Evolutionary conservation across 2,888 invertebrate genomes (phyloP).

Genomic region (Sinohyriopsis cumingii): DNA sequence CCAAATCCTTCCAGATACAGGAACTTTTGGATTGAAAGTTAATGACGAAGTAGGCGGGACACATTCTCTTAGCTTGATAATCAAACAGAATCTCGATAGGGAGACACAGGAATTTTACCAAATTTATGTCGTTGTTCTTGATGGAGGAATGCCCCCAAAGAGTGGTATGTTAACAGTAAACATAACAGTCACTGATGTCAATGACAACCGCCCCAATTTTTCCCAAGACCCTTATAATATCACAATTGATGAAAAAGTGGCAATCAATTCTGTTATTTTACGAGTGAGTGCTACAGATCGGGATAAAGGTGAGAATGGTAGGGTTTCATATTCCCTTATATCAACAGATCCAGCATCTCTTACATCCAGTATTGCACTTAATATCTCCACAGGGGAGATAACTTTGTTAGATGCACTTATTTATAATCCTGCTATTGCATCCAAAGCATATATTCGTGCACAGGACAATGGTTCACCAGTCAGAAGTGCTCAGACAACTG

Average conservation of each 20-base stretch:
- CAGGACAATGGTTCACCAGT: conserved; percentile 33
- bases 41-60: conserved; percentile 49
- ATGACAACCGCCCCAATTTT: conserved; percentile 60
- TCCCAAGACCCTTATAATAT: conserved; percentile 49
- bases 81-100: conserved; percentile 48
- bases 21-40: conserved; percentile 44
- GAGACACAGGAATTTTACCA: conserved; percentile 45
- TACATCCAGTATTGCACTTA: conserved; percentile 21
- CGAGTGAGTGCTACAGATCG: conserved; percentile 86
- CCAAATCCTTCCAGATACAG: conserved; percentile 35
- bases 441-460: conserved; percentile 34
- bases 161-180: conserved; percentile 47
- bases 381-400: conserved; percentile 30
- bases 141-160: conserved; percentile 45
- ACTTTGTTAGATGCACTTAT: conserved; percentile 23
- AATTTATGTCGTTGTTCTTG: conserved; percentile 51
- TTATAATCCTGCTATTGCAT: conserved; percentile 17
- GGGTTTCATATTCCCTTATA: conserved; percentile 27
- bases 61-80: conserved; percentile 41
- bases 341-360: conserved; percentile 12
- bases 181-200: conserved; percentile 56
- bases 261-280: conserved; percentile 38
- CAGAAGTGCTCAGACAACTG: conserved; percentile 73
- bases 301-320: conserved; percentile 85
- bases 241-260: conserved; percentile 49